These are phyloP conservation scores for Amblyornis subalaris DNA, from an alignment of 2,113 vertebrate species.

Conservation along the genomic window DNA sequence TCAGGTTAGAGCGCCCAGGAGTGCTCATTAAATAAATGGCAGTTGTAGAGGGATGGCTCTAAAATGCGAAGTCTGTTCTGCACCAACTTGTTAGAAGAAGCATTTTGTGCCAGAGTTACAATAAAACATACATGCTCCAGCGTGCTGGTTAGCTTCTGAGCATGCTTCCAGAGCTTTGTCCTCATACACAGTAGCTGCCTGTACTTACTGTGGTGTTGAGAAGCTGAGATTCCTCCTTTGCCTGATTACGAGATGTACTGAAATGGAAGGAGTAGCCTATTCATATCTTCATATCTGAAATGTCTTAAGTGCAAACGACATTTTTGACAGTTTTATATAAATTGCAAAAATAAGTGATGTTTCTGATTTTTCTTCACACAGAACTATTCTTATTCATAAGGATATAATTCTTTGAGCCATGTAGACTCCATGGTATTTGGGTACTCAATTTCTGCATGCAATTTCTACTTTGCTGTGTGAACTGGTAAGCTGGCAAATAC, in stretches of 20 bases:
- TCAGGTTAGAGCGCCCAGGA: conserved; percentile 70
- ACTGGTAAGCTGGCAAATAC: neutral
- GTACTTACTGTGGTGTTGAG: neutral
- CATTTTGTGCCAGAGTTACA: neutral
- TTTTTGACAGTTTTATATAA: neutral
- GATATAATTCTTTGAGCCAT: neutral
- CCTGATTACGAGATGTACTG: neutral
- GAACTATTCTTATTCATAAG: neutral
- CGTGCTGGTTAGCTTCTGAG: neutral
- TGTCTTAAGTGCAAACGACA: neutral
- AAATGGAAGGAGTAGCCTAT: neutral
- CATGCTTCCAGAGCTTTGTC: neutral
- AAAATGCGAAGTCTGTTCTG: conserved; percentile 8
- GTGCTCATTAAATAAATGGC: conserved; percentile 74
- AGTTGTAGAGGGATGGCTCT: conserved; percentile 33
- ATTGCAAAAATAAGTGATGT: neutral
- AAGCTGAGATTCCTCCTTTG: neutral
- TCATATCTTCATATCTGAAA: neutral
- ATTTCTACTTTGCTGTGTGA: neutral
- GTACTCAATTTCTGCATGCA: neutral
- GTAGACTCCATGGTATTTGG: neutral
- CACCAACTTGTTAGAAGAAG: conserved; percentile 28
- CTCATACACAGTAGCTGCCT: neutral
- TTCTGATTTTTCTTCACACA: neutral
- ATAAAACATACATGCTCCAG: neutral